phyloP scores from a whole-genome alignment of 53 echinoderm and acorn worm species.

The Pentamera pediparva region DNA sequence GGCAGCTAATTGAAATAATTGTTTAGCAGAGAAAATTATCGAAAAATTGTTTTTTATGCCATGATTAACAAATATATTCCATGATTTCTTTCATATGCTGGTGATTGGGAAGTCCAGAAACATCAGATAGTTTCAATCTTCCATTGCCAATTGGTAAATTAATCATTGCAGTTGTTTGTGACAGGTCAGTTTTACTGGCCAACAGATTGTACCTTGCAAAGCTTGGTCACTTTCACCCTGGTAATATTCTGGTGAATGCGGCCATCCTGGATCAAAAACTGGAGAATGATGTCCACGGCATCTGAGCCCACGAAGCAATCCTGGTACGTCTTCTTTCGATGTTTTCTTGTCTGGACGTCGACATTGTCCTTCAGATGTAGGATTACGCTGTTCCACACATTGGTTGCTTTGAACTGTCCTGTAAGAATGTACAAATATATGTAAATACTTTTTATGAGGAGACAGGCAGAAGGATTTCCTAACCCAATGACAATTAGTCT shows the following conservation, averaged over 20 bases:
- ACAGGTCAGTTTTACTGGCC: neutral
- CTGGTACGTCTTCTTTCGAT: conserved; percentile 69
- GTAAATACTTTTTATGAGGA: neutral
- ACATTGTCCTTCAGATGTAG: conserved; percentile 69
- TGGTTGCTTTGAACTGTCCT: conserved; percentile 79
- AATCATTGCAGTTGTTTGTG: no score
- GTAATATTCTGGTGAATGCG: conserved; percentile 54
- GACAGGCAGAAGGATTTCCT: no score
- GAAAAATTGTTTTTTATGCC: no score
- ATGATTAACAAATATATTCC: no score
- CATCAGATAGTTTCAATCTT: no score
- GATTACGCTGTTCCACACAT: conserved; percentile 87
- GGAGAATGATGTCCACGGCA: conserved; percentile 70
- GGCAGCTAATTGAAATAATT: no score
- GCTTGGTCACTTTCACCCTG: conserved; percentile 71
- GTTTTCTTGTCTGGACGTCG: conserved; percentile 56
- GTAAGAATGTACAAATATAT: conserved; percentile 18
- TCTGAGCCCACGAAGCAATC: conserved; percentile 81
- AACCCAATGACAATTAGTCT: no score
- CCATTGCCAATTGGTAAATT: no score
- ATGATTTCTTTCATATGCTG: no score
- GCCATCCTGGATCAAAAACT: conserved; percentile 55
- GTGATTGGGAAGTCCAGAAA: no score
- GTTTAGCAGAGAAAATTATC: no score
- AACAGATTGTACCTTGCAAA: conserved; percentile 80